Evolutionary conservation across 1,140 invertebrate species (phyloP), one percentile per base, ranked within the genome.

Genomic region (Dinothrombium tinctorium): DNA sequence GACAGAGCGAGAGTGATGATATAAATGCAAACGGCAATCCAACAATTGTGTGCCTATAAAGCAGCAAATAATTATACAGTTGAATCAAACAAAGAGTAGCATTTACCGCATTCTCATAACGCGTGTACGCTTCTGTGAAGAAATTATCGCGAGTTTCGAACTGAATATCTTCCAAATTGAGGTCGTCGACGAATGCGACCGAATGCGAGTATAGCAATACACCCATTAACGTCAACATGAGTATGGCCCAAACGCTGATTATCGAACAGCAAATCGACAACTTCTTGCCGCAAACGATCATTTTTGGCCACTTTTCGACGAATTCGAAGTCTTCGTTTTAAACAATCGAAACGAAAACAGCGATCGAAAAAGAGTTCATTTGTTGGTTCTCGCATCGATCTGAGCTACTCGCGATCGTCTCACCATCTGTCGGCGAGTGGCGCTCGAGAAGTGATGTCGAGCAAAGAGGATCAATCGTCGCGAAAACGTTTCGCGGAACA

Each of bases 131-230:
- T 29, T 37, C 23, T 23, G 33, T 3, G 11, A 46, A 33, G 20
- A 48, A 42, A 14, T 42, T 19, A 19, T 42, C 25, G 4, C 22
- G n/a, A 33, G 19, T 37, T 14, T 22, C 19, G n/a, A 17, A n/a
- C 19, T 40, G 12, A 3, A 32, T 31, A 11, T 40, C 41, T 40
- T 33, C 36, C 11, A 37, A 14, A 12, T 42, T 14, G 5, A 48
- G 40, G 46, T 50, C 48, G 40, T 50, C 48, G 21, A 44, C 47
- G 33, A 50, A 50, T n/a, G 48, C 48, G 11, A 50, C 12, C 23
- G 48, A 50, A 33, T 42, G 35, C 20, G 32, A 33, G 31, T 46
- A 36, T 2, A 50, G 33, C n/a, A 50, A 38, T 20, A 49, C 42
- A 4, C 48, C 48, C 48, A 50, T 42, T 14, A 50, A 33, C 2